Base-by-base conservation (phyloP, 2,113 vertebrate genomes). In the Cettia cetti region DNA sequence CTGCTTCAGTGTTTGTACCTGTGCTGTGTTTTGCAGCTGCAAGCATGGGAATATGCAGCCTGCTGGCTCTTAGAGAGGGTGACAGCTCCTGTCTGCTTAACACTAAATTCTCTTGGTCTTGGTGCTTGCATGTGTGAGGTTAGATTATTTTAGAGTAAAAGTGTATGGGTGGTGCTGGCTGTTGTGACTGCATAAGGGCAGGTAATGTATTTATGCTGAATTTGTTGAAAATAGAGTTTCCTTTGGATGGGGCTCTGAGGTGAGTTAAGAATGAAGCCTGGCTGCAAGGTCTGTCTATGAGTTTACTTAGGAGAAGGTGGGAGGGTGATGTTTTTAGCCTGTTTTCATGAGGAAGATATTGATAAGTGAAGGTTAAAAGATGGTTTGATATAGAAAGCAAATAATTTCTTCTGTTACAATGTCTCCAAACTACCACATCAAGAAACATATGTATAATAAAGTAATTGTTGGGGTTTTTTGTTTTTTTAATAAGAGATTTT, bases 21-120 rank as follows among this genome's bases (percentile, higher is more conserved):
- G 20, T 1, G 0, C 14, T n/a, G 35, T 65, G 11, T 47, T 80
- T 76, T 83, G 54, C 7, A 70, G 7, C 20, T 44, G 50, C 27
- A 57, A 17, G 19, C 2, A 8, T 44, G 8, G 7, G 37, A 72
- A 15, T 11, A 0, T 30, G 35, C 9, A 42, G 26, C 15, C 8
- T 60, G 6, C 14, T 71, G 39, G 13, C 1, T 2, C 14, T 33
- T 63, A 1, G 4, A 27, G 27, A 45, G 23, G 15, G 5, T 0
- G 6, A 22, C 12, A 19, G 6, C 4, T 66, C 39, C 22, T 20
- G 5, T 31, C 28, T 27, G 8, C 16, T 37, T 66, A 57, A 40
- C 7, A 13, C 4, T 2, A 19, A 4, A 2, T 15, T 37, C 13
- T 40, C 20, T 3, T 0, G 0, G 4, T 15, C 15, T 40, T 69